A percentile compares a stretch with the other conserved stretches of the same genome.
Evolutionary conservation across 2,888 invertebrate genomes (phyloP).

Genomic region (Acleris cristana): DNA sequence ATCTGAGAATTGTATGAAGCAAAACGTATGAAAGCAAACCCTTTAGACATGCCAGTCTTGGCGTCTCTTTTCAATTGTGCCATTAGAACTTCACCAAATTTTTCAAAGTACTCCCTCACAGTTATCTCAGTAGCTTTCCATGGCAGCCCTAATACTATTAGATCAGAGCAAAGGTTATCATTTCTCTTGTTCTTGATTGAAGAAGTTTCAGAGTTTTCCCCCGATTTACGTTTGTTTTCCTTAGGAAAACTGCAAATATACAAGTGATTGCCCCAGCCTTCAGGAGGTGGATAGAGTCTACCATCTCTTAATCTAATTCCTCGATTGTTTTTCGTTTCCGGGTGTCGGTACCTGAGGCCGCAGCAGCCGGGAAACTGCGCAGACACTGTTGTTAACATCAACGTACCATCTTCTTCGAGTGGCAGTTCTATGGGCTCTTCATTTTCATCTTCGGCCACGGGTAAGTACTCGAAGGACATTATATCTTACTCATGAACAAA

Average conservation of each 20-base stretch:
- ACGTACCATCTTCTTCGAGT: conserved; percentile 96
- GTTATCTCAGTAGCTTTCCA: conserved; percentile 99
- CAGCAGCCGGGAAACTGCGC: conserved; percentile 98
- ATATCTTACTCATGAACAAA: conserved; percentile 81
- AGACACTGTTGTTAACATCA: conserved; percentile 95
- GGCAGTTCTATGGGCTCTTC: conserved; percentile 99
- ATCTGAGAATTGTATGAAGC: conserved; percentile 97
- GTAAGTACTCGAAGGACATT: conserved; percentile 88
- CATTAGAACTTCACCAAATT: conserved; percentile 98
- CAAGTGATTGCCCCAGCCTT: conserved; percentile 93
- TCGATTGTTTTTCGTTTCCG: conserved; percentile 94
- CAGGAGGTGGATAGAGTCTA: conserved; percentile 93
- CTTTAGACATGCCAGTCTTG: conserved; percentile 96
- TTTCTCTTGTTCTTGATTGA: conserved; percentile 96
- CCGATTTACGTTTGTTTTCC: conserved; percentile 97
- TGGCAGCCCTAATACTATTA: conserved; percentile 98
- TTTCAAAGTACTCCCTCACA: conserved; percentile 97
- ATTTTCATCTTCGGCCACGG: conserved; percentile 98
- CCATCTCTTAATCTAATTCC: conserved; percentile 96
- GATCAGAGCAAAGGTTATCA: conserved; percentile 97
- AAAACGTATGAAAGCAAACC: conserved; percentile 99
- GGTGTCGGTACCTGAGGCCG: conserved; percentile 98
- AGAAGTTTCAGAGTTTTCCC: conserved; percentile 93
- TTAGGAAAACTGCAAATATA: conserved; percentile 93
- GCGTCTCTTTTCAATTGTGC: conserved; percentile 98